Evolutionary conservation across 2,113 vertebrate genomes (phyloP).

Genomic region (Calypte anna): DNA sequence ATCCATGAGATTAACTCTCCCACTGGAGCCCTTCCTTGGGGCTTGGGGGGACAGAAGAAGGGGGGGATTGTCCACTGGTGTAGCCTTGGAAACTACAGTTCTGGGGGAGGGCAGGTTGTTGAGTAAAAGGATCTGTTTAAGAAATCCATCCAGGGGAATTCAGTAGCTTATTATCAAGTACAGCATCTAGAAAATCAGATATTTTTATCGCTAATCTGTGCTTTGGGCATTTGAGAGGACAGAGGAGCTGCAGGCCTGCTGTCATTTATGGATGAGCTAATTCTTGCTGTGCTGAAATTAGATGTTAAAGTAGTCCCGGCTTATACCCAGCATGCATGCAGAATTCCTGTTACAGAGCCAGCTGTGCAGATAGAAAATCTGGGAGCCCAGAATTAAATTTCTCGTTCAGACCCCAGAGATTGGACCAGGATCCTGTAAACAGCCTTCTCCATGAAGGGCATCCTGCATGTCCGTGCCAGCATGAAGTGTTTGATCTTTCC

Average conservation of each 20-base stretch:
- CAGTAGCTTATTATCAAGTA: constrained; percentile 45
- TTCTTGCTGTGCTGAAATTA: constrained; percentile 60
- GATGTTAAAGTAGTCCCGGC: constrained; percentile 41
- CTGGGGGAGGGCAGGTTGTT: background rate
- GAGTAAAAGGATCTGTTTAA: constrained; percentile 28
- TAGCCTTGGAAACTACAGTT: background rate
- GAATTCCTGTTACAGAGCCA: constrained; percentile 28
- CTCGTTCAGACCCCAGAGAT: background rate
- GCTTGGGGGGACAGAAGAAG: background rate
- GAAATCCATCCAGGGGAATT: constrained; percentile 41
- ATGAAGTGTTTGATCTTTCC: background rate
- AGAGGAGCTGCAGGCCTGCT: constrained; percentile 55
- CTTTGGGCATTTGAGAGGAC: constrained; percentile 51
- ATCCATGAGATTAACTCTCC: background rate
- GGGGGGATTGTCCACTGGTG: background rate
- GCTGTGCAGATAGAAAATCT: constrained; percentile 21
- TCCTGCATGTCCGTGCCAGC: background rate
- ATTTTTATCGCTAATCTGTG: constrained; percentile 52
- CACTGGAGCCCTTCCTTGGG: background rate
- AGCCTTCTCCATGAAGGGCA: background rate
- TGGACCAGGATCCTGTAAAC: background rate
- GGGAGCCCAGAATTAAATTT: constrained; percentile 43
- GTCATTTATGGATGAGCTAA: constrained; percentile 67
- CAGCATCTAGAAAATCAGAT: constrained; percentile 43
- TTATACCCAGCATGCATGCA: constrained; percentile 28